Evolutionary conservation across 2,797 vertebrate genomes (phyloP).

Genomic region (Dromococcyx pavoninus): DNA sequence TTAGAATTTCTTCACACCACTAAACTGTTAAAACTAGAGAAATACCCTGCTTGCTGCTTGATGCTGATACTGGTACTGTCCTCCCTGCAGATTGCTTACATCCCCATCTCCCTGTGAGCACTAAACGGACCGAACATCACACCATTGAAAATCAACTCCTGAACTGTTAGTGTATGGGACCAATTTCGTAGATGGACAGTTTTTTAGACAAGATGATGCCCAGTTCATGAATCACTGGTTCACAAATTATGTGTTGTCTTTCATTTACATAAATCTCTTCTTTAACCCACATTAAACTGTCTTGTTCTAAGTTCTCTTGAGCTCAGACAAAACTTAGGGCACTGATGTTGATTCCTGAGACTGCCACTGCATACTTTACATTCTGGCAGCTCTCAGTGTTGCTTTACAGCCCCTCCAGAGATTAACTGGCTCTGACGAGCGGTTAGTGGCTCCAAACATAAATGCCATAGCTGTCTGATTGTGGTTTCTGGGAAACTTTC

Average conservation of each 20-base stretch:
- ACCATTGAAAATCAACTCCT: neutral
- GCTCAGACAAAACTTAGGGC: neutral
- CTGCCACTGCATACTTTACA: conserved; percentile 41
- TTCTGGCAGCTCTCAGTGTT: neutral
- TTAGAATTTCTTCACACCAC: neutral
- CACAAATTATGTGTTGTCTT: neutral
- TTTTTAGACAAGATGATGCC: neutral
- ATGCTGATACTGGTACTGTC: neutral
- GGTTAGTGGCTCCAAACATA: conserved; percentile 32
- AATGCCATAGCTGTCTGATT: conserved; percentile 34
- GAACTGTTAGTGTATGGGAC: neutral
- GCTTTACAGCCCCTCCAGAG: conserved; percentile 23
- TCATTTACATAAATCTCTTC: neutral
- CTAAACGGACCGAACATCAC: neutral
- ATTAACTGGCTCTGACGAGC: neutral
- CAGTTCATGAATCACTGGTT: neutral
- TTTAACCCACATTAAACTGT: neutral
- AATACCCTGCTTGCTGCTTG: neutral
- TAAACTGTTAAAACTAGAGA: neutral
- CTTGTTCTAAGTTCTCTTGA: conserved; percentile 7
- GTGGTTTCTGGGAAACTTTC: conserved; percentile 57
- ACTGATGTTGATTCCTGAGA: neutral
- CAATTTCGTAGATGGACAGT: neutral
- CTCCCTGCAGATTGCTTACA: neutral
- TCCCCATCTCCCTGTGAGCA: neutral